phyloP scores from a whole-genome alignment of 2,797 vertebrate species.

The Hephaestus fuliginosus region DNA sequence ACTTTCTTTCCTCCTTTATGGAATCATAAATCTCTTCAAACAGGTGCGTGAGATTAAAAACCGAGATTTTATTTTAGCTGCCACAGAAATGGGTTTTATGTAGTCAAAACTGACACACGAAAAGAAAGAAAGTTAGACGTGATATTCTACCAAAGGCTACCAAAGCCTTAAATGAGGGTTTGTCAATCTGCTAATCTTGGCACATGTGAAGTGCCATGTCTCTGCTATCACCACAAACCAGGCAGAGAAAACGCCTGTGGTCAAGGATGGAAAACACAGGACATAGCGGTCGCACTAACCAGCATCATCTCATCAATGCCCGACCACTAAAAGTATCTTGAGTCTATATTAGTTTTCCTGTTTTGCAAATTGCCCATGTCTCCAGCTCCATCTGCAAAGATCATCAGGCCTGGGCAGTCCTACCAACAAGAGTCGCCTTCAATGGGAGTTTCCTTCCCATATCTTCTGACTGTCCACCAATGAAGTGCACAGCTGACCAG shows the following conservation, averaged over 20 bases:
- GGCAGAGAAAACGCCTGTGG: constrained; percentile 72
- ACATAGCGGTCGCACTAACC: constrained; percentile 80
- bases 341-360: constrained; percentile 82
- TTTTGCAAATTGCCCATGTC: constrained; percentile 80
- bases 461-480: constrained; percentile 62
- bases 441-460: constrained; percentile 67
- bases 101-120: background rate
- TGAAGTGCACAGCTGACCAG: constrained; percentile 57
- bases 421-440: constrained; percentile 69
- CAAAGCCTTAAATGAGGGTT: constrained; percentile 56
- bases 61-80: background rate
- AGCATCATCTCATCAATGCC: constrained; percentile 82
- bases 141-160: constrained; percentile 13
- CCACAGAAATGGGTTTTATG: background rate
- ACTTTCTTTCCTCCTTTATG: constrained; percentile 24
- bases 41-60: constrained; percentile 35
- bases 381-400: constrained; percentile 77
- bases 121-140: constrained; percentile 2
- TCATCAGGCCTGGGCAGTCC: constrained; percentile 67
- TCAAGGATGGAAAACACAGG: constrained; percentile 79
- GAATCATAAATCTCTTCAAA: constrained; percentile 15
- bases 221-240: constrained; percentile 66
- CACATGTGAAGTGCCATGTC: constrained; percentile 56
- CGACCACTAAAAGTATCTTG: constrained; percentile 75
- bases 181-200: constrained; percentile 76